Evolutionary conservation across 2,888 invertebrate species (phyloP).

Genomic region (Troglohyphantes excavatus): DNA sequence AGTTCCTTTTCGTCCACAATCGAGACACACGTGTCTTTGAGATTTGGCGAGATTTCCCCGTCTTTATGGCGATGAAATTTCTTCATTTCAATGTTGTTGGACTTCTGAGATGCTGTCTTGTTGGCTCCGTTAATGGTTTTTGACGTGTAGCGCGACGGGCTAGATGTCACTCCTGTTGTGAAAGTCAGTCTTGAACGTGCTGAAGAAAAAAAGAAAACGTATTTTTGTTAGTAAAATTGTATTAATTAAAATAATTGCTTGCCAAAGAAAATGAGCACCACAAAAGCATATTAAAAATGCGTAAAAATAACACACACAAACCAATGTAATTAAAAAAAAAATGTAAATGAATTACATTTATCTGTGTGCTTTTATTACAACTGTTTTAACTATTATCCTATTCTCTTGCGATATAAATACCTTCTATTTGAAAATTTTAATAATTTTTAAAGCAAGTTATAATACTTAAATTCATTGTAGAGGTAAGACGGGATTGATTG

Average conservation of each 20-base stretch:
- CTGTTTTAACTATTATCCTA: too few relatives aligned
- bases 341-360: too few relatives aligned
- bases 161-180: slow-evolving; percentile 67
- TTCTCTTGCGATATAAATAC: too few relatives aligned
- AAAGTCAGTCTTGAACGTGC: slow-evolving; percentile 72
- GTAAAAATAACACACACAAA: too few relatives aligned
- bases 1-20: slow-evolving; percentile 38
- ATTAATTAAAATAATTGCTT: not conserved
- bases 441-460: too few relatives aligned
- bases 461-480: too few relatives aligned
- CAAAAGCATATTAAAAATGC: too few relatives aligned
- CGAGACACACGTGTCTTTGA: slow-evolving; percentile 58
- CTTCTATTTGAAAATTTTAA: too few relatives aligned
- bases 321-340: too few relatives aligned
- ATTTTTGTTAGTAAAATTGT: not conserved
- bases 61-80: not conserved
- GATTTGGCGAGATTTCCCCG: slow-evolving; percentile 13
- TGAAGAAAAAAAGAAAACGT: slow-evolving; percentile 13
- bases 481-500: too few relatives aligned
- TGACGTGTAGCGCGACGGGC: slow-evolving; percentile 57
- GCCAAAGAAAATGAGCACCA: too few relatives aligned
- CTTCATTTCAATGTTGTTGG: slow-evolving; percentile 52
- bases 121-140: slow-evolving; percentile 60
- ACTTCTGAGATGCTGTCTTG: slow-evolving; percentile 32
- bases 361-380: too few relatives aligned